phyloP scores from a whole-genome alignment of 2,888 invertebrate genomes.

The Anthoptus insignis region DNA sequence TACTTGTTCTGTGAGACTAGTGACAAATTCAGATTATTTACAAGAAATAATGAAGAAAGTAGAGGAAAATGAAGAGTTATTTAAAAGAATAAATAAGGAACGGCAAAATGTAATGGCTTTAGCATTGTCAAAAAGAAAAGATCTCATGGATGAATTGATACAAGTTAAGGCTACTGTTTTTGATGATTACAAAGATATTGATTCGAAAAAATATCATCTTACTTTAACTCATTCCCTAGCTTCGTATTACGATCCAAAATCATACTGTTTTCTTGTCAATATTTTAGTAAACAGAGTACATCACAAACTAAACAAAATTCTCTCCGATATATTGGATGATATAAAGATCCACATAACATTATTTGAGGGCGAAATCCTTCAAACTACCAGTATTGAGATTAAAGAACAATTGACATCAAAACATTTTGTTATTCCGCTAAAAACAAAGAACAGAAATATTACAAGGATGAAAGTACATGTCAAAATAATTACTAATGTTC shows the following conservation, averaged over 20 bases:
- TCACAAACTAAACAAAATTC: slow-evolving; percentile 57
- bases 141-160: slow-evolving; percentile 66
- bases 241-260: slow-evolving; percentile 62
- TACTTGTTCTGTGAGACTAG: slow-evolving; percentile 57
- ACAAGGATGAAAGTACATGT: slow-evolving; percentile 58
- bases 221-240: slow-evolving; percentile 61
- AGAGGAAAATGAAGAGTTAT: slow-evolving; percentile 60
- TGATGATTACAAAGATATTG: slow-evolving; percentile 67
- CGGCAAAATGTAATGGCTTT: slow-evolving; percentile 66
- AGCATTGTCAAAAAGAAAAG: slow-evolving; percentile 68
- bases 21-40: slow-evolving; percentile 65
- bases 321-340: slow-evolving; percentile 58
- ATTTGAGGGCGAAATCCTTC: slow-evolving; percentile 55
- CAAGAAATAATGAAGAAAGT: slow-evolving; percentile 63
- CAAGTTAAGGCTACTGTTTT: slow-evolving; percentile 57
- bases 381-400: slow-evolving; percentile 64
- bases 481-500: slow-evolving; percentile 65
- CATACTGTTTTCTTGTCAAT: slow-evolving; percentile 62
- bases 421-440: slow-evolving; percentile 62
- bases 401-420: slow-evolving; percentile 58
- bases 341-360: slow-evolving; percentile 67
- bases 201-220: slow-evolving; percentile 55
- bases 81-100: slow-evolving; percentile 61
- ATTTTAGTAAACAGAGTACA: slow-evolving; percentile 55
- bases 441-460: slow-evolving; percentile 47